Base-by-base conservation (phyloP, 2,113 vertebrate species). In the Hoplias malabaricus region DNA sequence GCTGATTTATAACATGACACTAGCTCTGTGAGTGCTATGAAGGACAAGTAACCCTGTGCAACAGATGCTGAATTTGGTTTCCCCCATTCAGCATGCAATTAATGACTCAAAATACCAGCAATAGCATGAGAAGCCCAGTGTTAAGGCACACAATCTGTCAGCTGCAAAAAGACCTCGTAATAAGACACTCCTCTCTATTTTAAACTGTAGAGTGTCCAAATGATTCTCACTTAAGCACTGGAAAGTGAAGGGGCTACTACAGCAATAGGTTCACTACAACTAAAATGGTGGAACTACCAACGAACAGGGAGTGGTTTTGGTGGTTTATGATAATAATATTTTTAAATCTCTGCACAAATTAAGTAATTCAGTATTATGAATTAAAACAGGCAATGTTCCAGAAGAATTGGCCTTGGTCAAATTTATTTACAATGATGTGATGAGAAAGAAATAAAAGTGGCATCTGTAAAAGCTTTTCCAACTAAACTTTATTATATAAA, bases 151-250 rank as follows among this genome's bases (percentile, higher is more conserved):
- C 2, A 65, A 73, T 46, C 61, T 33, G 48, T 16, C 42, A n/a
- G 25, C 75, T 62, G n/a, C 34, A 13, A 10, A 25, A 57, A 23
- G 5, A 9, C 4, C 1, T 34, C 36, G 75, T 62, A 78, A 70
- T 42, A 70, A 23, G 75, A 77, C 43, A 69, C 62, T 33, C n/a
- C 31, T 50, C 69, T 78, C 74, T 78, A 81, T 81, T 80, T 81
- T 81, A 81, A 77, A 77, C 69, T 59, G 1, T 23, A 61, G 21
- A 48, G 6, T 57, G 19, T 14, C 8, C 40, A 33, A 65, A 12
- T 31, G 34, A 33, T 27, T n/a, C n/a, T n/a, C 33, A 23, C 48
- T n/a, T n/a, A 31, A 43, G 29, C 33, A 54, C 43, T 38, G 23
- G 23, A 10, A 70, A 38, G 29, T 36, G 2, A 34, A 12, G 14